Evolutionary conservation across 2,797 vertebrate genomes (phyloP).

Genomic region (Acrossocheilus wenchowensis): DNA sequence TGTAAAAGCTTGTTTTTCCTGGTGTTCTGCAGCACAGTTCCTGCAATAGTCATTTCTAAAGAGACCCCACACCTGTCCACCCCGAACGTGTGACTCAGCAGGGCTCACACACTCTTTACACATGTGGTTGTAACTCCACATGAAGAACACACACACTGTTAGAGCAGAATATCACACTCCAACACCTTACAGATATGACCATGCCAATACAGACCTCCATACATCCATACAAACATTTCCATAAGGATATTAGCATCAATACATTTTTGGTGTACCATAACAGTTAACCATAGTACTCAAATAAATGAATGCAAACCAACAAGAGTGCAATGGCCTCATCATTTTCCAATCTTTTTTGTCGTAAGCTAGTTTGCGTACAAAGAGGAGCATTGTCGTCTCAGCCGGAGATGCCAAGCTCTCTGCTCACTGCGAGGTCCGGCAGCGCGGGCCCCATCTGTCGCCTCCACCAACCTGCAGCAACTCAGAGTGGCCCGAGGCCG

Average conservation of each 20-base stretch:
- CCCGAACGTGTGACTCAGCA: slow-evolving; percentile 70
- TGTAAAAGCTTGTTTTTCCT: slow-evolving; percentile 48
- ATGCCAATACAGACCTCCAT: slow-evolving; percentile 48
- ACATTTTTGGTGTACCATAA: not conserved
- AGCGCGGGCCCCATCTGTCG: slow-evolving; percentile 70
- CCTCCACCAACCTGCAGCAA: slow-evolving; percentile 65
- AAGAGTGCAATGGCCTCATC: not conserved
- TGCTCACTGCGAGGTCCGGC: slow-evolving; percentile 79
- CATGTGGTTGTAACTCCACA: slow-evolving; percentile 53
- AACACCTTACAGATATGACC: slow-evolving; percentile 45
- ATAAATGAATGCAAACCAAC: not conserved
- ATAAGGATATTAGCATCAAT: not conserved
- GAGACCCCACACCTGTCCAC: slow-evolving; percentile 59
- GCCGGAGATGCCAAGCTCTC: slow-evolving; percentile 79
- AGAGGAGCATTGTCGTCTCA: slow-evolving; percentile 66
- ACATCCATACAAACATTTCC: slow-evolving; percentile 37
- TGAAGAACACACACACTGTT: slow-evolving; percentile 47
- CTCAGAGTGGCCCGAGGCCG: slow-evolving; percentile 62
- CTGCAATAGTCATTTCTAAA: slow-evolving; percentile 56
- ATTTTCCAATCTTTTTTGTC: not conserved
- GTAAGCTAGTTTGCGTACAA: slow-evolving; percentile 48
- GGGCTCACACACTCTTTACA: slow-evolving; percentile 62
- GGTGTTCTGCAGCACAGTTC: slow-evolving; percentile 44
- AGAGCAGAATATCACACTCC: slow-evolving; percentile 51
- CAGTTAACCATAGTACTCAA: not conserved